Evolutionary conservation across 2,797 vertebrate genomes (phyloP).

Genomic region (Periparus ater): DNA sequence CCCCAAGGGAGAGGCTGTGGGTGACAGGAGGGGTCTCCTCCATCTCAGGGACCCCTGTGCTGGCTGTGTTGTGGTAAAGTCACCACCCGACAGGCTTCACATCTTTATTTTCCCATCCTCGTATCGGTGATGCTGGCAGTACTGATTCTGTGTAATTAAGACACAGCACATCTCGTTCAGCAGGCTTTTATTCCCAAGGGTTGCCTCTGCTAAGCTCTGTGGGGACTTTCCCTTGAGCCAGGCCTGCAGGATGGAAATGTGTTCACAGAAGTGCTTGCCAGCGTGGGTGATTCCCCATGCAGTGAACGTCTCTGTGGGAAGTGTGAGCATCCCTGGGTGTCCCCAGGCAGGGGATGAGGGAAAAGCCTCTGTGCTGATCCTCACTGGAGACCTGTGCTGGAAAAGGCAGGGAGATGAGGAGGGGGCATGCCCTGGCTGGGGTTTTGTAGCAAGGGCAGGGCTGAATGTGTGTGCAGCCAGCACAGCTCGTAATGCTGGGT

Average conservation of each 20-base stretch:
- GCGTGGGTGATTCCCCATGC: neutral
- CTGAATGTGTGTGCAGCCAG: neutral
- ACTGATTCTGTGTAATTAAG: neutral
- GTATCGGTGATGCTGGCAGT: accelerated
- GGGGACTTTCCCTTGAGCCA: neutral
- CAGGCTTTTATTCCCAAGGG: neutral
- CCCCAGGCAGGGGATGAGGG: neutral
- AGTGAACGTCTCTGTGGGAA: neutral
- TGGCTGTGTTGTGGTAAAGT: neutral
- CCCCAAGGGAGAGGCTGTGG: neutral
- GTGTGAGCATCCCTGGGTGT: neutral
- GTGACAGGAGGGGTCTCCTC: accelerated
- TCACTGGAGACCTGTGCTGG: neutral
- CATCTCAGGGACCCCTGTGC: neutral
- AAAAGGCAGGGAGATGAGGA: neutral
- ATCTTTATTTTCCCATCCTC: neutral
- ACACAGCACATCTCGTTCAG: accelerated
- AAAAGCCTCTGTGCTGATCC: neutral
- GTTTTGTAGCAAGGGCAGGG: neutral
- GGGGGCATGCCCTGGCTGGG: neutral
- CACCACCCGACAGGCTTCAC: neutral
- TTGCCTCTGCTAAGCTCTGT: neutral
- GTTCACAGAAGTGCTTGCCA: neutral
- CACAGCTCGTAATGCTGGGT: neutral
- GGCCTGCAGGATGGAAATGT: neutral